Base-by-base conservation (phyloP, 2,113 vertebrate species). In the Rhizomys pruinosus region DNA sequence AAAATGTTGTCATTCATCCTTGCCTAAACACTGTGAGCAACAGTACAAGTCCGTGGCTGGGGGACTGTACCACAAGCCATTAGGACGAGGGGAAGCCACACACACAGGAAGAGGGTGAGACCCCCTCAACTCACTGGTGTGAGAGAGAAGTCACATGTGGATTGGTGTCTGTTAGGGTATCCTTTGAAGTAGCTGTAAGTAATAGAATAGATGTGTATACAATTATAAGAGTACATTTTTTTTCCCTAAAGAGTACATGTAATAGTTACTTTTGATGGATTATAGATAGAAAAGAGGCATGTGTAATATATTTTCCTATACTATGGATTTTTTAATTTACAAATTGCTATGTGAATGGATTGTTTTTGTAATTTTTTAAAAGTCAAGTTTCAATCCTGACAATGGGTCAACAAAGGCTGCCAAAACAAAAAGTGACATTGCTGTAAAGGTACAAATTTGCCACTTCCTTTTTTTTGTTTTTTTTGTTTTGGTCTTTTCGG, bases 221-320 rank as follows among this genome's bases (percentile, higher is more conserved):
- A 39, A 34, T 39, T 37, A 12, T 34, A 80, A 78, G 66, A 27
- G 59, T 19, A n/a, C 20, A 12, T 72, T 71, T 29, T 22, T n/a
- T n/a, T n/a, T n/a, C 19, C 17, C 44, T 68, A 47, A 59, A 84
- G 90, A 77, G 5, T 47, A 25, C 25, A 34, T 34, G 37, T 44
- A 78, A 29, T 47, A 15, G n/a, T 55, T 87, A 37, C 11, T 42
- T 64, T 84, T 74, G 37, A 92, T 39, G 72, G 84, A 64, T 37
- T 77, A 39, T 19, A 81, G 37, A 66, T n/a, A n/a, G 25, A 34
- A 77, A 86, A 47, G 63, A 79, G 44, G 57, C 8, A 74, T 80
- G 78, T 85, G n/a, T 16, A n/a, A 76, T 89, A 69, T 63, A 15
- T 52, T 20, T 89, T 87, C 86, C 69, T 76, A 44, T 88, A 29